Evolutionary conservation across 2,797 vertebrate genomes (phyloP).

Genomic region (Podargus strigoides): DNA sequence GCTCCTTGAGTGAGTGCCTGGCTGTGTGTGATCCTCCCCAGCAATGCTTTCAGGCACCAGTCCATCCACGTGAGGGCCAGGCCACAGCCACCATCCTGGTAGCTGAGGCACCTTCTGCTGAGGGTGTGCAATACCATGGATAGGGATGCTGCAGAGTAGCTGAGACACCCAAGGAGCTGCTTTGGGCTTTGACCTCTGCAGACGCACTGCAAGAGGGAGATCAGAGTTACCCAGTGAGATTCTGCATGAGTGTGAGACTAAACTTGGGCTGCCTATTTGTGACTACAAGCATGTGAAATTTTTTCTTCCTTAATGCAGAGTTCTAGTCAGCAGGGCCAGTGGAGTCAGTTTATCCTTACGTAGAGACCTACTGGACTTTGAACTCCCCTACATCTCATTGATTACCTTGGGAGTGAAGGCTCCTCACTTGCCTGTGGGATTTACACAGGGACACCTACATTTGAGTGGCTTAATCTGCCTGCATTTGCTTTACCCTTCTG

Average conservation of each 20-base stretch:
- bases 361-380: background rate
- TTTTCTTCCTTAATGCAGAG: background rate
- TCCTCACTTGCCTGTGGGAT: background rate
- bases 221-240: background rate
- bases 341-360: background rate
- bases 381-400: background rate
- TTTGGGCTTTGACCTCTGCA: background rate
- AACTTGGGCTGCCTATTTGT: background rate
- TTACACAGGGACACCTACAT: background rate
- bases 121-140: background rate
- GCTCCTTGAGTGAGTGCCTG: background rate
- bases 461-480: background rate
- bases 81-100: accelerated
- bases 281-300: background rate
- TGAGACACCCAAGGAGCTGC: background rate
- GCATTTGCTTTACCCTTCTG: background rate
- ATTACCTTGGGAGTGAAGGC: background rate
- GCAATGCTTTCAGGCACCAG: background rate
- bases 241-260: background rate
- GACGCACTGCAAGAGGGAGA: background rate
- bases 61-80: background rate
- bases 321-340: background rate
- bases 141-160: background rate
- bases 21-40: background rate
- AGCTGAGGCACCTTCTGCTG: background rate